phyloP scores from a whole-genome alignment of 53 echinoderm and acorn worm genomes.

The Holothuria scabra region DNA sequence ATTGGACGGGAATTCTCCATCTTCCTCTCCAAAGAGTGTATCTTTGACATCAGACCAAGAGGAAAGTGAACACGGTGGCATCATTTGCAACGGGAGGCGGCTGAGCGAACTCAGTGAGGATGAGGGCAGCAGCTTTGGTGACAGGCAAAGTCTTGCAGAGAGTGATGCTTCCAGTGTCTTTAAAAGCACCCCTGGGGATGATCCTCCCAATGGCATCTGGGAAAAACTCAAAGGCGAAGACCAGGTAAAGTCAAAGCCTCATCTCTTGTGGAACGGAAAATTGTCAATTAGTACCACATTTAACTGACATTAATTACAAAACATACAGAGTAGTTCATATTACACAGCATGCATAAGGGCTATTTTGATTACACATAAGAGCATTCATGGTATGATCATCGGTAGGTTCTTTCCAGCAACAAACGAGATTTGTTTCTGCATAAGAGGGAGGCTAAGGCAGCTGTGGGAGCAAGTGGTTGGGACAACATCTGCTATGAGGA shows the following conservation, averaged over 20 bases:
- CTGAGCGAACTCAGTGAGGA: slow-evolving; percentile 93
- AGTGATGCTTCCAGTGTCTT: slow-evolving; percentile 90
- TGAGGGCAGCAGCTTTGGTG: slow-evolving; percentile 84
- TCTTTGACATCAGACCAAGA: slow-evolving; percentile 35
- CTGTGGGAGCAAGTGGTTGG: no score
- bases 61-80: slow-evolving; percentile 73
- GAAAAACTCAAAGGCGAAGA: slow-evolving; percentile 29
- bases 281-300: no score
- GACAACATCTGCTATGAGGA: no score
- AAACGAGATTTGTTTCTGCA: no score
- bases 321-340: no score
- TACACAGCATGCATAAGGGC: no score
- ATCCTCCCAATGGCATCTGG: slow-evolving; percentile 33
- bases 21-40: slow-evolving; percentile 13
- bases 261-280: no score
- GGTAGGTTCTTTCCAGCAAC: no score
- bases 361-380: no score
- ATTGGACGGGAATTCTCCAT: slow-evolving; percentile 21
- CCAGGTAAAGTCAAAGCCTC: not conserved
- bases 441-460: no score
- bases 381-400: no score
- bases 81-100: slow-evolving; percentile 78
- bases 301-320: no score
- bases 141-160: slow-evolving; percentile 77
- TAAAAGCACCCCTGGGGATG: slow-evolving; percentile 57